Evolutionary conservation across 2,797 vertebrate genomes (phyloP), one percentile per base, ranked within the genome.

Genomic region (Chaetodon trifasciatus): DNA sequence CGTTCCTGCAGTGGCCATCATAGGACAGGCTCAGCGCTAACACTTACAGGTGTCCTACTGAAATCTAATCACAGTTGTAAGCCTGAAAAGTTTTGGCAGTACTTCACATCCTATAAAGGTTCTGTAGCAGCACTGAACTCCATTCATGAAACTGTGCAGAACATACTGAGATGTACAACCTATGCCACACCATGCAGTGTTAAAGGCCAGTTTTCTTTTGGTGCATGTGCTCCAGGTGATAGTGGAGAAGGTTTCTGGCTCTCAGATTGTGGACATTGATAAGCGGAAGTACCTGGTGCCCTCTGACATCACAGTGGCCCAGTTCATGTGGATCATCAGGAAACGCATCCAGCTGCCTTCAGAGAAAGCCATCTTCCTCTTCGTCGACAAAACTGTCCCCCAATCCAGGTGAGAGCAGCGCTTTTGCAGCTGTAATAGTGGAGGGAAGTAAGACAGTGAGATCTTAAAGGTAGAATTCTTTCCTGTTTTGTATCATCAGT

Each of bases 271-370:
- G 87, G 98, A 99, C 89, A 99, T 99, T 56, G 98, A 99, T 92
- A 99, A 99, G 93, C 95, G 98, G 94, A 99, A 99, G 96, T 99
- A 99, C 92, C 93, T 99, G 93, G 98, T 99, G 75, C 98, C 98
- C 0, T 99, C 98, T 44, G 98, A 99, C 94, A 99, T 99, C 92
- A 99, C 98, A 0, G 98, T 99, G 96, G 98, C 98, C 70, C 98
- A 99, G 95, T 99, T 99, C 94, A 99, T 99, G 98, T 99, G 98
- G 98, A 99, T 99, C 95, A 99, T 99, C 95, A 96, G 98, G 93
- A 99, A 99, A 96, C 97, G 98, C 91, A 98, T 99, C 93, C 98
- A 99, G 74, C 96, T 99, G 89, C 98, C 98, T 42, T 99, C 98
- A 11, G 98, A 99, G 95, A 99, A 99, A 94, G 98, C 98, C 79